Evolutionary conservation across 2,113 vertebrate genomes (phyloP).

Genomic region (Paradisaea rubra): DNA sequence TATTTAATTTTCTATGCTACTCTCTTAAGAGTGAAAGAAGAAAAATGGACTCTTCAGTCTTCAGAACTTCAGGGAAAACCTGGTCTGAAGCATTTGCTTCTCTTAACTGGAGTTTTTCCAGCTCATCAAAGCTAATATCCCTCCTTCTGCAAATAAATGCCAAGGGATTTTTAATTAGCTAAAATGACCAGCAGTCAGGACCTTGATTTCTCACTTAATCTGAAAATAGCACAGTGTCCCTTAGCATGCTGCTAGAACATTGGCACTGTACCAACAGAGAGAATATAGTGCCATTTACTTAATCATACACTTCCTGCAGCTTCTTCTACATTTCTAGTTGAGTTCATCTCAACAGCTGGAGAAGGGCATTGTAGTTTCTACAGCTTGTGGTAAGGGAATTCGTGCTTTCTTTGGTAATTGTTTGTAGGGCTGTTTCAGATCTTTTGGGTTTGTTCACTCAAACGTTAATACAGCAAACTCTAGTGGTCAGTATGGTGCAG

Average conservation of each 20-base stretch:
- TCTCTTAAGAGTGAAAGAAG: background rate
- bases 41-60: background rate
- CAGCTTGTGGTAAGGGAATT: background rate
- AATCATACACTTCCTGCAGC: constrained; percentile 26
- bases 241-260: background rate
- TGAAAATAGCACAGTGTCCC: constrained; percentile 44
- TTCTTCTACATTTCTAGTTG: background rate
- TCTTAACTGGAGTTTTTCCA: background rate
- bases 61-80: background rate
- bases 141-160: constrained; percentile 26
- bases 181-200: constrained; percentile 29
- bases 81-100: background rate
- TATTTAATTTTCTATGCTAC: background rate
- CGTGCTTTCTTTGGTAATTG: background rate
- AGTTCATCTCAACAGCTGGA: constrained; percentile 30
- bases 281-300: constrained; percentile 16
- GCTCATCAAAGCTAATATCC: background rate
- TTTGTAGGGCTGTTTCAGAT: background rate
- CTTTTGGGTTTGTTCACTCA: background rate
- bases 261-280: background rate
- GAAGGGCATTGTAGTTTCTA: background rate
- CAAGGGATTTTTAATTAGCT: constrained; percentile 39
- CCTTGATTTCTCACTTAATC: constrained; percentile 51
- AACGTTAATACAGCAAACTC: constrained; percentile 52
- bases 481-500: constrained; percentile 50